Evolutionary conservation across 2,888 invertebrate species (phyloP).

Genomic region (Drosophila helvetica): DNA sequence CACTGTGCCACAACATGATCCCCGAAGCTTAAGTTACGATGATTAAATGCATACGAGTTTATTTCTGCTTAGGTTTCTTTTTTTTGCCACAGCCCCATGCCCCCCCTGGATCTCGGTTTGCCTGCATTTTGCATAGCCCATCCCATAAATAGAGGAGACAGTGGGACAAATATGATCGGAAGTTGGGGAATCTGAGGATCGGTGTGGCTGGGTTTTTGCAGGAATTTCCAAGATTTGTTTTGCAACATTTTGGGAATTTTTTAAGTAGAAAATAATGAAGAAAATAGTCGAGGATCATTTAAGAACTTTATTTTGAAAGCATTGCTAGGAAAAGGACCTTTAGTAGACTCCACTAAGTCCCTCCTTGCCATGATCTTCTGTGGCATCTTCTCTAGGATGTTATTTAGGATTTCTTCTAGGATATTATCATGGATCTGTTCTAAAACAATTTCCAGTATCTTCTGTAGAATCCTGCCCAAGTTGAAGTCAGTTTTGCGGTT

Average conservation of each 20-base stretch:
- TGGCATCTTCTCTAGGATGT: no score
- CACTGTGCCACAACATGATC: constrained; percentile 77
- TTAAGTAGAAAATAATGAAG: background rate
- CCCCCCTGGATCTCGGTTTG: background rate
- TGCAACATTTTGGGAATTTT: no score
- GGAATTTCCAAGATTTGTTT: background rate
- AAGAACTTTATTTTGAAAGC: no score
- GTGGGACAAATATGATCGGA: constrained; percentile 39
- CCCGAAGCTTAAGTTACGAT: constrained; percentile 77
- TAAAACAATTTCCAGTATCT: no score
- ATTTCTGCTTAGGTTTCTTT: constrained; percentile 54
- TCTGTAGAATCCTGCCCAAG: background rate
- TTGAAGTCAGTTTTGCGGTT: background rate
- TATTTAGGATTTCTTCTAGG: no score
- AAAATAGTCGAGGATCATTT: background rate
- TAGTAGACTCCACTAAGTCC: no score
- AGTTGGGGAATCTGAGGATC: background rate
- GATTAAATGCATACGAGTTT: constrained; percentile 80
- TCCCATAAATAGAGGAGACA: constrained; percentile 61
- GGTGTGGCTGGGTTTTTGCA: background rate
- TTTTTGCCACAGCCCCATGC: constrained; percentile 7
- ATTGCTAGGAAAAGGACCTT: no score
- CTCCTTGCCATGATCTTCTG: no score
- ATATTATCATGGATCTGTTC: no score
- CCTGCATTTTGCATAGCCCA: constrained; percentile 54